A percentile compares a stretch with the other conserved stretches of the same genome.
Conservation (phyloP, 2,888 invertebrate species). For the Macropis europaea region DNA sequence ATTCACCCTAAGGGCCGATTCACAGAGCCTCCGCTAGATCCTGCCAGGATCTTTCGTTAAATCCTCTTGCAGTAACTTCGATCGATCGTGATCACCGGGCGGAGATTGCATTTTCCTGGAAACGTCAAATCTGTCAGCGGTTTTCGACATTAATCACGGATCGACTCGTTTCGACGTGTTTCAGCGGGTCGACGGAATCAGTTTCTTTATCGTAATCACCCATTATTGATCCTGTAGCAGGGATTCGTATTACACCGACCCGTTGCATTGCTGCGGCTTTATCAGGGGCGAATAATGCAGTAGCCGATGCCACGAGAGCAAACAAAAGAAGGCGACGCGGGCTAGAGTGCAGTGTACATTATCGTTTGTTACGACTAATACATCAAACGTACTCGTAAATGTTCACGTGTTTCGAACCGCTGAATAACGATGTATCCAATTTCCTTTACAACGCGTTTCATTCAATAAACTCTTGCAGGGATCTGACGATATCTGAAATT, state of each 20-base stretch:
- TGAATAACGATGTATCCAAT: slow-evolving; percentile 22
- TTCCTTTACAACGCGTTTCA: slow-evolving; percentile 28
- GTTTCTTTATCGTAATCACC: slow-evolving; percentile 32
- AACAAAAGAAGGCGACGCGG: slow-evolving; percentile 22
- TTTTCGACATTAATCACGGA: no score
- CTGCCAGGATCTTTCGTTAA: slow-evolving; percentile 6
- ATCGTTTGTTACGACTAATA: slow-evolving; percentile 32
- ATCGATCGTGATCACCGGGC: neutral
- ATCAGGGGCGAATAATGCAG: slow-evolving; percentile 44
- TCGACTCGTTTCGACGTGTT: no score
- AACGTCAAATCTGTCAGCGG: no score
- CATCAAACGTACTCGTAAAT: slow-evolving; percentile 11
- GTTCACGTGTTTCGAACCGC: slow-evolving; percentile 19
- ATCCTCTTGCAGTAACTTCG: neutral
- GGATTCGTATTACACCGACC: slow-evolving; percentile 57
- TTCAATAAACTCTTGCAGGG: slow-evolving; percentile 10
- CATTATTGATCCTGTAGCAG: slow-evolving; percentile 32
- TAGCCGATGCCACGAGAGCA: slow-evolving; percentile 20
- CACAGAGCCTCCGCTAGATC: slow-evolving; percentile 20
- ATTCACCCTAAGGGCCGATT: slow-evolving; percentile 48
- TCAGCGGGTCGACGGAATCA: neutral
- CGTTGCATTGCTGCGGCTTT: slow-evolving; percentile 52
- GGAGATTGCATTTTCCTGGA: no score
- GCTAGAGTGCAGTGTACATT: slow-evolving; percentile 15
- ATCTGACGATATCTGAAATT: neutral